Conservation (phyloP, 2,797 vertebrate genomes). For the Picus viridis region DNA sequence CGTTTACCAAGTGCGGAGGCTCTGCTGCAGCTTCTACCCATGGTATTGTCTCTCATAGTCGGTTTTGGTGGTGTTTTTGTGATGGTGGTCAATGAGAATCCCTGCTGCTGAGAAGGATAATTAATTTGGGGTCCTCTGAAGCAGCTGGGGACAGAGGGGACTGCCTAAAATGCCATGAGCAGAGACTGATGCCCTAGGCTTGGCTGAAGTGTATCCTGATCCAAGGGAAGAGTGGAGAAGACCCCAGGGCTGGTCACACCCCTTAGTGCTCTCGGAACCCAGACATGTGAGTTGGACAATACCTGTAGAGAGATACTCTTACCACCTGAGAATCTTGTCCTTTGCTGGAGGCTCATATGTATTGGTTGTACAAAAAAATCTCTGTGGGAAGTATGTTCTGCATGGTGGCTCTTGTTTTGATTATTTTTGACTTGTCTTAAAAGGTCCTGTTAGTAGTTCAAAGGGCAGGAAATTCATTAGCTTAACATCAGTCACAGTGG, state of each 20-base stretch:
- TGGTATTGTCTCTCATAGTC: neutral
- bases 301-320: neutral
- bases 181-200: neutral
- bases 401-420: neutral
- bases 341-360: neutral
- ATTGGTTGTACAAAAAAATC: neutral
- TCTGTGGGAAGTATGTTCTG: neutral
- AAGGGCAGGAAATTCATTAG: conserved; percentile 16
- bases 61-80: neutral
- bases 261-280: neutral
- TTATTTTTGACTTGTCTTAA: conserved; percentile 5
- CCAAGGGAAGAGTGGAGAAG: neutral
- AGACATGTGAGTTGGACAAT: neutral
- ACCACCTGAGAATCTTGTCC: neutral
- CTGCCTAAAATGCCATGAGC: neutral
- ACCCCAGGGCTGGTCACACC: neutral
- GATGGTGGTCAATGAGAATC: neutral
- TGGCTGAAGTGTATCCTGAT: neutral
- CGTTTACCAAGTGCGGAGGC: neutral
- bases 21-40: neutral
- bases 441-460: conserved; percentile 8
- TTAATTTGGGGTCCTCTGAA: neutral
- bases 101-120: neutral
- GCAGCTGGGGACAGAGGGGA: neutral
- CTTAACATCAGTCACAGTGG: conserved; percentile 10